These are phyloP conservation scores for Platypus cylindrus DNA, from an alignment of 2,888 invertebrate genomes.

Conservation along the genomic window DNA sequence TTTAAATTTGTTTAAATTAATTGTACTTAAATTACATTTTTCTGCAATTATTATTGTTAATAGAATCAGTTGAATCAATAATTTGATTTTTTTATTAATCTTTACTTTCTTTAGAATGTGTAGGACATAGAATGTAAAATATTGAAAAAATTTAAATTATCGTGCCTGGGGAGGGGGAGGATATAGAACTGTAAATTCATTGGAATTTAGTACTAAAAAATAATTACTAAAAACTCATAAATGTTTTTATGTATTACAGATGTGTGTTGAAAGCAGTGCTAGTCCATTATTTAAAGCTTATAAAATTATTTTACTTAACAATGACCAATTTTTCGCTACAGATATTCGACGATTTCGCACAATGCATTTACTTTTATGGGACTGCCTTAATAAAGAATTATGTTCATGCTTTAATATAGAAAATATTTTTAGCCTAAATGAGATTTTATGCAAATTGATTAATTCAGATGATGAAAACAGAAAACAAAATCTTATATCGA, in stretches of 20 bases:
- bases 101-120: too few species aligned
- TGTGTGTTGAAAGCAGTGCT: slow-evolving; percentile 11
- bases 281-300: slow-evolving; percentile 15
- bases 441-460: slow-evolving; percentile 14
- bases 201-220: too few species aligned
- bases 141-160: too few species aligned
- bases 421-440: slow-evolving; percentile 17
- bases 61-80: too few species aligned
- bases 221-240: neutral
- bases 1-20: too few species aligned
- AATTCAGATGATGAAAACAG: slow-evolving; percentile 15
- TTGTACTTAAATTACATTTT: too few species aligned
- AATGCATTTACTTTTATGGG: slow-evolving; percentile 16
- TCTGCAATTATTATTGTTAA: too few species aligned
- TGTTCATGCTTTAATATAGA: slow-evolving; percentile 17
- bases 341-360: slow-evolving; percentile 16
- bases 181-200: too few species aligned
- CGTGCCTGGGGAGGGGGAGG: too few species aligned
- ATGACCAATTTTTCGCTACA: slow-evolving; percentile 6
- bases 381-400: slow-evolving; percentile 16
- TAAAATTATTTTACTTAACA: slow-evolving; percentile 16
- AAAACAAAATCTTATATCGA: slow-evolving; percentile 13
- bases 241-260: slow-evolving; percentile 7
- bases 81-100: too few species aligned
- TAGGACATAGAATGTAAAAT: too few species aligned